A percentile compares a stretch with the other conserved stretches of the same genome.
These are phyloP conservation scores for Strigamia crassipes DNA, from an alignment of 2,888 invertebrate genomes.

Conservation along the genomic window DNA sequence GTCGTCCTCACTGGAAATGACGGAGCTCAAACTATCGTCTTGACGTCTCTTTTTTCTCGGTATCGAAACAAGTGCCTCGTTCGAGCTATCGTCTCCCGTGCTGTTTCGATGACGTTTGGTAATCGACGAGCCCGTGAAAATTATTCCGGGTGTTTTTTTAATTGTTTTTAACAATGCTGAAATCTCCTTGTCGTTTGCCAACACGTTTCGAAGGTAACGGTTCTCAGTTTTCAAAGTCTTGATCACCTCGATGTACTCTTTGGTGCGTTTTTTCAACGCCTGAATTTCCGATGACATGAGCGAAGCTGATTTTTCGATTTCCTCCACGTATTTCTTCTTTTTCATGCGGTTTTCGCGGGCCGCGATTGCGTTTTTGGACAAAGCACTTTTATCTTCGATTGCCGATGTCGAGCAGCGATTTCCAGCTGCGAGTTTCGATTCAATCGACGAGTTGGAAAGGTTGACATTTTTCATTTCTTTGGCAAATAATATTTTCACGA, in stretches of 20 bases:
- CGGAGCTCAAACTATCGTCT: not conserved
- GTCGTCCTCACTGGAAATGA: constrained; percentile 10
- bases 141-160: constrained; percentile 57
- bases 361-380: constrained; percentile 66
- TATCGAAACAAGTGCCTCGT: constrained; percentile 23
- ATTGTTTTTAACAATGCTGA: constrained; percentile 63
- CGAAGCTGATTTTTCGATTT: constrained; percentile 63
- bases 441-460: not conserved
- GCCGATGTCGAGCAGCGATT: not conserved
- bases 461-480: not conserved
- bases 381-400: not conserved
- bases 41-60: not conserved
- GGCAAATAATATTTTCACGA: not conserved
- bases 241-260: constrained; percentile 62
- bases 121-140: constrained; percentile 56
- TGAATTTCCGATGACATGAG: constrained; percentile 62
- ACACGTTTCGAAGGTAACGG: constrained; percentile 64
- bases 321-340: constrained; percentile 67
- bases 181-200: constrained; percentile 65
- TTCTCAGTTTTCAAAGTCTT: constrained; percentile 64
- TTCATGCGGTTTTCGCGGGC: constrained; percentile 68
- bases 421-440: not conserved
- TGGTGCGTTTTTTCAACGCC: constrained; percentile 60
- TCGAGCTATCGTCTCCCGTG: constrained; percentile 19
- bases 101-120: constrained; percentile 48